Evolutionary conservation across 2,797 vertebrate genomes (phyloP).

Genomic region (Megaceryle alcyon): DNA sequence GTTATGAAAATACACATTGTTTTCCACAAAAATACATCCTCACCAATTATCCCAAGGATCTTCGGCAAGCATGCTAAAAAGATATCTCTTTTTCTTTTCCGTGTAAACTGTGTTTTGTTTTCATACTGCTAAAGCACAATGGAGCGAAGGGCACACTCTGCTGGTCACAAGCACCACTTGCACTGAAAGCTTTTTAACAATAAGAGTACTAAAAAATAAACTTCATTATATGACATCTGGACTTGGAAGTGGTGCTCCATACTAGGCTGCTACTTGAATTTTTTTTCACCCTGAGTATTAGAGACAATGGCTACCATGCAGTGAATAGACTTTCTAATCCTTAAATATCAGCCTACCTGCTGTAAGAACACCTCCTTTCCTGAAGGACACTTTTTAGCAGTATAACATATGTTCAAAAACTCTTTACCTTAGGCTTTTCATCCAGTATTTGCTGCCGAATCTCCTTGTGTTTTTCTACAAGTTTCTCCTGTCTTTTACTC

Average conservation of each 20-base stretch:
- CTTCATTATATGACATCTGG: neutral
- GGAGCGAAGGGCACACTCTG: conserved; percentile 63
- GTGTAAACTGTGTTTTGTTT: conserved; percentile 54
- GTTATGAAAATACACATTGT: neutral
- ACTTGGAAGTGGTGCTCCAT: neutral
- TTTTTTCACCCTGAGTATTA: neutral
- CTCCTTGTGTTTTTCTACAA: conserved; percentile 94
- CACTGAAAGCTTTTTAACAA: neutral
- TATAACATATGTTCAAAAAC: neutral
- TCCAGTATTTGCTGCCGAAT: conserved; percentile 95
- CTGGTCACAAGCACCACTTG: conserved; percentile 50
- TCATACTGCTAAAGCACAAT: neutral
- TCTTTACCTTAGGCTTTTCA: conserved; percentile 93
- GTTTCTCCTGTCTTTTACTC: conserved; percentile 92
- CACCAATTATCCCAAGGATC: neutral
- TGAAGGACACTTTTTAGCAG: neutral
- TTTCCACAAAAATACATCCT: neutral
- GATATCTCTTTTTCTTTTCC: conserved; percentile 50
- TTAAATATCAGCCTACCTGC: conserved; percentile 25
- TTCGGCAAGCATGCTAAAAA: conserved; percentile 46
- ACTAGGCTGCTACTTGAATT: neutral
- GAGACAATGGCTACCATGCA: neutral
- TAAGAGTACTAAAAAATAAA: neutral
- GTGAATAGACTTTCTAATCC: neutral
- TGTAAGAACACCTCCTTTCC: neutral